phyloP scores from a whole-genome alignment of 2,888 invertebrate genomes.

The Dynastes maya region DNA sequence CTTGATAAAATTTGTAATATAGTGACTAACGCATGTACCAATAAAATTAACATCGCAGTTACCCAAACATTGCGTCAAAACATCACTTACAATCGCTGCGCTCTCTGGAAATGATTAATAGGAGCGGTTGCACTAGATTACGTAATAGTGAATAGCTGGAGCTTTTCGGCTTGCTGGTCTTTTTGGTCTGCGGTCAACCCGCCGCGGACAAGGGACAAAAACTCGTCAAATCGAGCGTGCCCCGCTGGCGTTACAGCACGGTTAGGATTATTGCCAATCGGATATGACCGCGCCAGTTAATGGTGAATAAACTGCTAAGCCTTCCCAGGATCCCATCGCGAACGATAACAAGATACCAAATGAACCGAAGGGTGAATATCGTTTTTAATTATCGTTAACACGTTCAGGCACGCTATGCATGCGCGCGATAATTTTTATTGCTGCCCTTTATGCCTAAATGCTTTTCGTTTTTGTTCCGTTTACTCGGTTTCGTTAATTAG shows the following conservation, averaged over 20 bases:
- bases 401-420: not conserved
- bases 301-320: conserved; percentile 42
- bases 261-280: conserved; percentile 47
- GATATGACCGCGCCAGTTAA: conserved; percentile 35
- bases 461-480: conserved; percentile 3
- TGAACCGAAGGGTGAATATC: conserved; percentile 37
- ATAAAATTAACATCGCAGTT: too few species aligned
- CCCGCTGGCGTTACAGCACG: conserved; percentile 1
- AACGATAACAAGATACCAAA: conserved; percentile 40
- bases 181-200: conserved; percentile 18
- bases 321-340: conserved; percentile 12
- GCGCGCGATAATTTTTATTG: conserved; percentile 1
- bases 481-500: conserved; percentile 4
- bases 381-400: conserved; percentile 46
- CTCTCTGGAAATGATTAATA: too few species aligned
- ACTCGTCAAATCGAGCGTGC: conserved; percentile 32
- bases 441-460: not conserved
- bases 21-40: too few species aligned
- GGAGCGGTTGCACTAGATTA: not conserved
- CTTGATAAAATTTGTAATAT: too few species aligned
- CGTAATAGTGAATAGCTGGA: not conserved
- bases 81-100: too few species aligned
- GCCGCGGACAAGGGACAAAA: conserved; percentile 10
- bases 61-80: too few species aligned
- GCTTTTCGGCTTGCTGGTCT: conserved; percentile 3